Evolutionary conservation across 2,888 invertebrate species (phyloP).

Genomic region (Patella ulyssiponensis): DNA sequence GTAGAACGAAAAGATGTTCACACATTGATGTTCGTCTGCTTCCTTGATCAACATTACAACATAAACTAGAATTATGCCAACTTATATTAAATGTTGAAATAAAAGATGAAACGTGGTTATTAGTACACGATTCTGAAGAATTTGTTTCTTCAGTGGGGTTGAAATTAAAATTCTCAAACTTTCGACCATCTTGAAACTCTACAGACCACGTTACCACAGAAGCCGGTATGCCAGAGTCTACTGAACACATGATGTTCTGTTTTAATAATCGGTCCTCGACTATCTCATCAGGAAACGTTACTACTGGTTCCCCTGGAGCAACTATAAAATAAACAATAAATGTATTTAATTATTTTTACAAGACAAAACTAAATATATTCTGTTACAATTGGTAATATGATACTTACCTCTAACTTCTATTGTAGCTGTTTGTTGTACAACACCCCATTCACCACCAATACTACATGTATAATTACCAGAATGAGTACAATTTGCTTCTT

Average conservation of each 20-base stretch:
- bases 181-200: neutral
- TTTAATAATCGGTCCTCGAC: neutral
- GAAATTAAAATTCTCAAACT: too few relatives aligned
- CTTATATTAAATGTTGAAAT: neutral
- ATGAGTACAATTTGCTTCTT: too few relatives aligned
- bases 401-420: neutral
- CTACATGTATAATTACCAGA: neutral
- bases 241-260: neutral
- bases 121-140: neutral
- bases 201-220: neutral
- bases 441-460: neutral
- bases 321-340: neutral
- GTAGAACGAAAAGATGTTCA: neutral
- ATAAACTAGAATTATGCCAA: neutral
- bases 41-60: neutral
- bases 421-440: neutral
- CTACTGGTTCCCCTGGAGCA: neutral
- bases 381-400: neutral
- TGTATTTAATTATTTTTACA: neutral
- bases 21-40: neutral
- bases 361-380: neutral
- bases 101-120: neutral
- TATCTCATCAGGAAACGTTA: neutral
- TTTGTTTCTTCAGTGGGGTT: neutral
- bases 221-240: neutral